phyloP scores from a whole-genome alignment of 2,113 vertebrate species.

The Cheirogaleus medius region DNA sequence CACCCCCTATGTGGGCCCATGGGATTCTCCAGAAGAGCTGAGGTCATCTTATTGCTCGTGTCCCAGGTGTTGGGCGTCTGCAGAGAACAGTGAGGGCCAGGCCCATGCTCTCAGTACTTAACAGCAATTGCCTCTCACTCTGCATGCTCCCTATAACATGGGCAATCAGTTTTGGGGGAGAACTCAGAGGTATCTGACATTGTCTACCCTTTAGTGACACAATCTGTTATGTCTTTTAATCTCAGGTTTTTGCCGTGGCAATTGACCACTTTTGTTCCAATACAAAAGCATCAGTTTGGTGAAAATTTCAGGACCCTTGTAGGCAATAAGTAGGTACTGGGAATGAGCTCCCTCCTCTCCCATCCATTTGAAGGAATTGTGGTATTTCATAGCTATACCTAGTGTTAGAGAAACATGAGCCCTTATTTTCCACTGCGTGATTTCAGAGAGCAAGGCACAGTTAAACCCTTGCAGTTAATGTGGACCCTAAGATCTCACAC shows the following conservation, averaged over 20 bases:
- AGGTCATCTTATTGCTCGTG: not conserved
- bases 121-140: too few relatives aligned
- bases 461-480: not conserved
- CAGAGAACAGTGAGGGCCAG: not conserved
- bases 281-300: not conserved
- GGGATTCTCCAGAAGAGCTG: not conserved
- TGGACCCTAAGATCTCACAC: not conserved
- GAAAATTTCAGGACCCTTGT: not conserved
- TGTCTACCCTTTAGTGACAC: not conserved
- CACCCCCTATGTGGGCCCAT: not conserved
- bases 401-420: not conserved
- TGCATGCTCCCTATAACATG: too few relatives aligned
- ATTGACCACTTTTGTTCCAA: not conserved
- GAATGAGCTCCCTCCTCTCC: not conserved
- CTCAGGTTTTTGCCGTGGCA: not conserved
- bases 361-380: not conserved
- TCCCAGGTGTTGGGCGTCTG: not conserved
- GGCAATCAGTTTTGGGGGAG: not conserved
- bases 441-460: not conserved
- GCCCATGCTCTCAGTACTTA: rapidly evolving
- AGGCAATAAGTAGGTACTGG: not conserved
- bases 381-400: not conserved
- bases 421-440: not conserved
- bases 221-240: not conserved
- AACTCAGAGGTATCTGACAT: not conserved